Conservation (phyloP, 1,140 invertebrate genomes). For the Musca domestica region DNA sequence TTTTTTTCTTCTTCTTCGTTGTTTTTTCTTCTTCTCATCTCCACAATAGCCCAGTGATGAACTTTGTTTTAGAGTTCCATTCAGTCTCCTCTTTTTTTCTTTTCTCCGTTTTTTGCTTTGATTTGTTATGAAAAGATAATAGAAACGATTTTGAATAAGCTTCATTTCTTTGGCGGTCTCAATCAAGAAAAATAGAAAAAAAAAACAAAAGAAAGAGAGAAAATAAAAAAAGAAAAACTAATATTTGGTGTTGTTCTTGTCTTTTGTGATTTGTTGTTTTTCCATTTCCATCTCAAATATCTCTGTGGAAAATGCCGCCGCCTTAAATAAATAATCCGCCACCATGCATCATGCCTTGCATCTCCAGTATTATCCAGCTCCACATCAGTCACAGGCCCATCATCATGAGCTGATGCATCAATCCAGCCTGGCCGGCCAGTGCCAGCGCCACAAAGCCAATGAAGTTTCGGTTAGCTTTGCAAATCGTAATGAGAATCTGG, state of each 20-base stretch:
- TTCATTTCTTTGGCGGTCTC: neutral
- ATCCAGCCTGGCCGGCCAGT: neutral
- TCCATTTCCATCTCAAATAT: neutral
- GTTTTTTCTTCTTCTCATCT: no score
- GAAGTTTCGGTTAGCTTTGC: neutral
- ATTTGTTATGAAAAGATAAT: no score
- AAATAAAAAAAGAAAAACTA: neutral
- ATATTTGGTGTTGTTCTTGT: neutral
- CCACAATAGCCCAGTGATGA: no score
- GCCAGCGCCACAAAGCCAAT: neutral
- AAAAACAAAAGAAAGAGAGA: neutral
- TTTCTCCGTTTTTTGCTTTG: neutral
- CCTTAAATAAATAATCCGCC: conserved; percentile 15
- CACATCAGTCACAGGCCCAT: conserved; percentile 46
- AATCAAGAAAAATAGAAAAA: neutral
- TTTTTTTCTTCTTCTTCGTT: no score
- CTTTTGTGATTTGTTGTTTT: conserved; percentile 13
- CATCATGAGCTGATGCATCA: conserved; percentile 33
- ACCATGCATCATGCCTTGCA: conserved; percentile 23
- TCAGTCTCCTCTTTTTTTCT: no score
- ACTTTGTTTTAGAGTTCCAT: no score
- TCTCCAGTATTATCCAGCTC: conserved; percentile 40
- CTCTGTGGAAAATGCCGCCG: neutral
- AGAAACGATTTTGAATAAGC: neutral
- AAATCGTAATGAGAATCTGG: neutral